Conservation (phyloP, 2,797 vertebrate genomes). For the Falco columbarius region DNA sequence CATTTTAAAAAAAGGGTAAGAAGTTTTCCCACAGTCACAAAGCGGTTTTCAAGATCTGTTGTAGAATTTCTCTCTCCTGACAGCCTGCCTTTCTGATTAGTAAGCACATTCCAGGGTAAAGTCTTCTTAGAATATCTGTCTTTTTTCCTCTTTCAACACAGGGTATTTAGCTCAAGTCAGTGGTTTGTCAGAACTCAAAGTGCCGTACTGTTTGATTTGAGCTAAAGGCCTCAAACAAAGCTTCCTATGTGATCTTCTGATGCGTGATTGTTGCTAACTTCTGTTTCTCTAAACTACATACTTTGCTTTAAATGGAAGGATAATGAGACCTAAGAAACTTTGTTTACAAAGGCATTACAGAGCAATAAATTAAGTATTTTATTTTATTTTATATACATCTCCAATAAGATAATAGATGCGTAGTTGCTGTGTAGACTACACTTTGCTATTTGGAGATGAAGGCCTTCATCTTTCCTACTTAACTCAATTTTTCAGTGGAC, state of each 20-base stretch:
- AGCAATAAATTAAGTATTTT: neutral
- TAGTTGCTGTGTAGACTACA: neutral
- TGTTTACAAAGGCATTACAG: neutral
- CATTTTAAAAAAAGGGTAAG: neutral
- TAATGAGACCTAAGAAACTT: neutral
- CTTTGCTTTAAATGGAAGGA: neutral
- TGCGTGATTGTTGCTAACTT: neutral
- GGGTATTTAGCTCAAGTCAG: neutral
- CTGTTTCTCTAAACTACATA: neutral
- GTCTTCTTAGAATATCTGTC: neutral
- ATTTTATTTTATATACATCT: neutral
- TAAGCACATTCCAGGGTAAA: neutral
- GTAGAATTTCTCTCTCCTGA: neutral
- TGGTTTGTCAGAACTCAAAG: neutral
- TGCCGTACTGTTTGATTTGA: neutral
- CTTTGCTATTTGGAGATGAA: neutral
- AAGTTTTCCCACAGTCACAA: neutral
- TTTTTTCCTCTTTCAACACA: neutral
- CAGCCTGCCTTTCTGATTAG: neutral
- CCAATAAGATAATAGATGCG: neutral
- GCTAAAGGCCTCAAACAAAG: neutral
- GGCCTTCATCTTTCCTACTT: neutral
- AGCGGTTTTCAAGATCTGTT: neutral
- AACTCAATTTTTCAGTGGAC: neutral
- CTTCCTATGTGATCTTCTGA: neutral